These are phyloP conservation scores for Carapus acus DNA, from an alignment of 2,797 vertebrate species.

Conservation along the genomic window DNA sequence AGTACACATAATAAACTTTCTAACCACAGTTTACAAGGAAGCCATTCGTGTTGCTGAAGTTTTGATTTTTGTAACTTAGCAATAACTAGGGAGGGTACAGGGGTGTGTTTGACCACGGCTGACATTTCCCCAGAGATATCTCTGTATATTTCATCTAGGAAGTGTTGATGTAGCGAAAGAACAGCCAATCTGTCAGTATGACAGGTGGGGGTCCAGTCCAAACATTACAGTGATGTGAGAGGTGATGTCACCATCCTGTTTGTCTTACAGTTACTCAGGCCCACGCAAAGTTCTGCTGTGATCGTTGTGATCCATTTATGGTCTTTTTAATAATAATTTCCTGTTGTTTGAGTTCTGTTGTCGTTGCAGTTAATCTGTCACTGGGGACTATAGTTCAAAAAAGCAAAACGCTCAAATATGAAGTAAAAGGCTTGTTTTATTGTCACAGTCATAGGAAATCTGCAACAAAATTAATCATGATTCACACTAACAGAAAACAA, in stretches of 20 bases:
- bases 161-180: constrained; percentile 25
- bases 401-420: neutral
- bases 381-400: neutral
- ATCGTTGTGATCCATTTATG: constrained; percentile 52
- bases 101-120: constrained; percentile 18
- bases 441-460: too few species aligned
- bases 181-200: constrained; percentile 28
- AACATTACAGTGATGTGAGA: constrained; percentile 23
- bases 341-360: constrained; percentile 22
- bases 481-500: too few species aligned
- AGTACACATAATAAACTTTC: constrained; percentile 78
- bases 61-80: constrained; percentile 72
- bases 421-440: too few species aligned
- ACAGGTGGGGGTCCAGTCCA: constrained; percentile 34
- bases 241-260: constrained; percentile 24
- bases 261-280: constrained; percentile 34
- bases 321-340: constrained; percentile 71
- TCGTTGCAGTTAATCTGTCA: neutral
- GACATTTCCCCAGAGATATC: constrained; percentile 40
- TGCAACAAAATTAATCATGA: too few species aligned
- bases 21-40: constrained; percentile 43
- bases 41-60: constrained; percentile 66
- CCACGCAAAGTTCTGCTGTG: constrained; percentile 46
- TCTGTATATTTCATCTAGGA: constrained; percentile 51
- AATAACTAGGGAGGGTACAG: constrained; percentile 52